A percentile compares a stretch with the other conserved stretches of the same genome.
These are phyloP conservation scores for Neofelis nebulosa DNA, from an alignment of 2,113 vertebrate genomes.

Conservation along the genomic window DNA sequence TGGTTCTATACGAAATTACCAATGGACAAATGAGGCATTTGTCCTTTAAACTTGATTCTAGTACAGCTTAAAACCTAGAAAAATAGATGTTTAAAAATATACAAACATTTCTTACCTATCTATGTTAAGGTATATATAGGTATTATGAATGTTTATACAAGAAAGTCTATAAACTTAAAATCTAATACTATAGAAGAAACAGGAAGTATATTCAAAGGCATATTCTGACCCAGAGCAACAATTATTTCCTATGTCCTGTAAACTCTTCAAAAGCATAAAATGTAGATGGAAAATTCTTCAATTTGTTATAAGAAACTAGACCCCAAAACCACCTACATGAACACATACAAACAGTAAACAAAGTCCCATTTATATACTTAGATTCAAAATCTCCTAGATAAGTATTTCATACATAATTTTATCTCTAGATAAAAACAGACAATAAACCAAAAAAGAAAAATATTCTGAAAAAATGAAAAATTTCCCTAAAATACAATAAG, in stretches of 20 bases:
- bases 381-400: not conserved
- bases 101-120: not conserved
- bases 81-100: not conserved
- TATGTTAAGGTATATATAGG: not conserved
- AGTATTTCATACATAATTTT: too few species aligned
- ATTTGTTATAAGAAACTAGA: not conserved
- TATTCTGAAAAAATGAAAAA: not conserved
- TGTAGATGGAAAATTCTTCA: not conserved
- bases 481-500: not conserved
- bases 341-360: not conserved
- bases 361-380: not conserved
- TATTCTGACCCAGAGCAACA: not conserved
- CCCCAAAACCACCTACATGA: not conserved
- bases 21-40: not conserved
- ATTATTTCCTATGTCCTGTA: not conserved
- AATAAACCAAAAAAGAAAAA: not conserved
- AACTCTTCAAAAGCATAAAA: not conserved
- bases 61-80: not conserved
- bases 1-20: constrained; percentile 18
- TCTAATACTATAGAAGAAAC: not conserved
- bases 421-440: not conserved
- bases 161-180: not conserved
- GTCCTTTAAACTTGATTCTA: not conserved
- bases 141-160: not conserved
- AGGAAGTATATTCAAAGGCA: not conserved